Evolutionary conservation across 2,797 vertebrate genomes (phyloP).

Genomic region (Sebastes cheni): DNA sequence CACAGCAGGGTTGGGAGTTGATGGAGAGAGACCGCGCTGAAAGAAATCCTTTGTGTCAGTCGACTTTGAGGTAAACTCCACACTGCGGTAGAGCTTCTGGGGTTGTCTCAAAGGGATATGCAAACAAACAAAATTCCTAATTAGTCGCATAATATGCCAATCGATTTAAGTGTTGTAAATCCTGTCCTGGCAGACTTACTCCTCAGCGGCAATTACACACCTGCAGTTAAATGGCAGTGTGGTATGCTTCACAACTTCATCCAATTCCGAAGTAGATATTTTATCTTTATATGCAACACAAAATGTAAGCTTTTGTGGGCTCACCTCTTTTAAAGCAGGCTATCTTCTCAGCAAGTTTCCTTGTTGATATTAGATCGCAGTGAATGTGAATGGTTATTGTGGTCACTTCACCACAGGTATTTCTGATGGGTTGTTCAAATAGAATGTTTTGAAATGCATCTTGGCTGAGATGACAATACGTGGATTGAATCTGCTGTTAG

Average conservation of each 20-base stretch:
- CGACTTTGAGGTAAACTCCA: slow-evolving; percentile 34
- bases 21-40: slow-evolving; percentile 8
- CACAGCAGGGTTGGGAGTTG: slow-evolving; percentile 9
- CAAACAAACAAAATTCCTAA: slow-evolving; percentile 52
- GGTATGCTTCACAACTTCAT: slow-evolving; percentile 5
- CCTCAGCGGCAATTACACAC: slow-evolving; percentile 29
- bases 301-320: slow-evolving; percentile 9
- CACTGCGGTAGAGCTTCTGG: background rate
- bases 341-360: slow-evolving; percentile 9
- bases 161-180: slow-evolving; percentile 43
- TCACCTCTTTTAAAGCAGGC: slow-evolving; percentile 1
- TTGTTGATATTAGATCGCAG: slow-evolving; percentile 10
- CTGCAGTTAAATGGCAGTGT: slow-evolving; percentile 27
- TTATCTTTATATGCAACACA: slow-evolving; percentile 14
- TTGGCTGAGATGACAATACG: slow-evolving; percentile 1
- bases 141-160: slow-evolving; percentile 44
- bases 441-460: slow-evolving; percentile 1
- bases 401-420: slow-evolving; percentile 24
- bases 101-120: slow-evolving; percentile 35
- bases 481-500: background rate
- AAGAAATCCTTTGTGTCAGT: slow-evolving; percentile 18
- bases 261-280: slow-evolving; percentile 19
- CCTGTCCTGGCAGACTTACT: background rate
- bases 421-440: slow-evolving; percentile 17
- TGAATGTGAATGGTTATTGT: slow-evolving; percentile 14